Conservation (phyloP, 1,140 invertebrate species). For the Centruroides vittatus region DNA sequence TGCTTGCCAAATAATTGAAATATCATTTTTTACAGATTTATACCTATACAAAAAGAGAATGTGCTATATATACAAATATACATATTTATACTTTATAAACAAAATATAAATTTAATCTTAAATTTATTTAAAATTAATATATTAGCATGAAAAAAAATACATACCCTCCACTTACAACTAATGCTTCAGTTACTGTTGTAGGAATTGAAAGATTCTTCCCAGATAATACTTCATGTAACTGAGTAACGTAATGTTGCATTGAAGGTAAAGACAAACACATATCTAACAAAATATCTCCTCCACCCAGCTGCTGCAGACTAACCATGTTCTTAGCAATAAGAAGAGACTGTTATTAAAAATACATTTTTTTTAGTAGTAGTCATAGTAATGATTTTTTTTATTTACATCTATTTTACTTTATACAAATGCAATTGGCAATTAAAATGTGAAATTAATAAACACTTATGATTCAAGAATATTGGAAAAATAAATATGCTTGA, state of each 20-base stretch:
- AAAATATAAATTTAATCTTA: constrained; percentile 4
- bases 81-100: too few species aligned
- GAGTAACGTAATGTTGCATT: constrained; percentile 53
- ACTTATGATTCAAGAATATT: too few species aligned
- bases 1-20: constrained; percentile 63
- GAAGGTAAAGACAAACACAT: constrained; percentile 59
- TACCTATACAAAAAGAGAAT: constrained; percentile 37
- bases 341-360: constrained; percentile 30
- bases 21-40: constrained; percentile 60
- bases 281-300: constrained; percentile 61
- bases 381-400: neutral
- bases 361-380: neutral
- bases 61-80: neutral
- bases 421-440: too few species aligned
- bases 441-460: too few species aligned
- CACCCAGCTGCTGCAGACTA: constrained; percentile 49
- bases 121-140: constrained; percentile 2
- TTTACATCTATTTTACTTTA: too few species aligned
- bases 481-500: too few species aligned
- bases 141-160: constrained; percentile 13
- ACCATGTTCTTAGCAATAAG: constrained; percentile 42
- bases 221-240: constrained; percentile 50
- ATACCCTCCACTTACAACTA: constrained; percentile 47
- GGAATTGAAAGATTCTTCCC: constrained; percentile 49
- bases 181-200: constrained; percentile 54